phyloP scores from a whole-genome alignment of 2,888 invertebrate genomes.

The Sinohyriopsis cumingii region DNA sequence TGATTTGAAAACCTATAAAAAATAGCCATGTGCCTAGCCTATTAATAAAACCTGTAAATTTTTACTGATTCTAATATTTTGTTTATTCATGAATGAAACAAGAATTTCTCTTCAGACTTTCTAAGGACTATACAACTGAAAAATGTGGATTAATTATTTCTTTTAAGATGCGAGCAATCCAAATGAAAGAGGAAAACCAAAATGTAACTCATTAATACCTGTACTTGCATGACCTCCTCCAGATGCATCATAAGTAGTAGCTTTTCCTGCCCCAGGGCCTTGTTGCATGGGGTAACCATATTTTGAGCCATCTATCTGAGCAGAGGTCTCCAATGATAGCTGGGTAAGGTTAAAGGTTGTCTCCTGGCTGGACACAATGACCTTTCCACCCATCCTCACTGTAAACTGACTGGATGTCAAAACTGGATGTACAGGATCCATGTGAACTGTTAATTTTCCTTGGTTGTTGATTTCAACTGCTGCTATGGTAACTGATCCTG shows the following conservation, averaged over 20 bases:
- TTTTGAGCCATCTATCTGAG: slow-evolving; percentile 40
- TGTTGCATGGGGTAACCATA: slow-evolving; percentile 30
- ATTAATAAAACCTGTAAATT: too few relatives aligned
- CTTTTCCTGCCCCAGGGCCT: slow-evolving; percentile 43
- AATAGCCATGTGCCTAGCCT: too few relatives aligned
- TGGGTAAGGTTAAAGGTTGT: slow-evolving; percentile 26
- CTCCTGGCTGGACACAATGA: slow-evolving; percentile 21
- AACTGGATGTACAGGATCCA: slow-evolving; percentile 31
- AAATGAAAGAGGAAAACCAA: too few relatives aligned
- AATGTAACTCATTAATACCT: slow-evolving; percentile 28
- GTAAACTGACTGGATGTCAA: slow-evolving; percentile 29
- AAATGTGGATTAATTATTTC: too few relatives aligned
- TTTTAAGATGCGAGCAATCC: too few relatives aligned
- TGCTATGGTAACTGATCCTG: slow-evolving; percentile 37
- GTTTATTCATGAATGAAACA: too few relatives aligned
- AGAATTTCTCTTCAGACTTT: too few relatives aligned
- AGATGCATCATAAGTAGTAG: slow-evolving; percentile 24
- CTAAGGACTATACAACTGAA: too few relatives aligned
- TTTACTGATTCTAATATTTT: too few relatives aligned
- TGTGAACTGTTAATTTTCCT: slow-evolving; percentile 40
- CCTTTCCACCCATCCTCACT: slow-evolving; percentile 46
- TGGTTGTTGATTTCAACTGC: slow-evolving; percentile 42
- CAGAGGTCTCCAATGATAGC: slow-evolving; percentile 43
- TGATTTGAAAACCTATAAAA: too few relatives aligned
- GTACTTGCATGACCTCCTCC: slow-evolving; percentile 50